A percentile compares a stretch with the other conserved stretches of the same genome.
These are phyloP conservation scores for Leptinotarsa tumamoca DNA, from an alignment of 2,888 invertebrate genomes.

Conservation along the genomic window DNA sequence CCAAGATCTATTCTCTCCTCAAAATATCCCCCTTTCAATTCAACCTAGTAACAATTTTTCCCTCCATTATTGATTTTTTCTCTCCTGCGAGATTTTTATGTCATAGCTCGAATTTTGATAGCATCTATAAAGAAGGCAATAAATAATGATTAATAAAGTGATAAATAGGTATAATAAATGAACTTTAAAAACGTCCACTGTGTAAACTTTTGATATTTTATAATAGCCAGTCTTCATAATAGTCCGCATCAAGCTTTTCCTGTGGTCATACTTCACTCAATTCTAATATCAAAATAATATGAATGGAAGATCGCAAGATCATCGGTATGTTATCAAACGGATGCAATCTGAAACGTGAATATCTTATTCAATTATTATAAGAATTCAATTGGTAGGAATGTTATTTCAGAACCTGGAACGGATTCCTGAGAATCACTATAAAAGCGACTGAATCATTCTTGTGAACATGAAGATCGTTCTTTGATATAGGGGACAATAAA, in stretches of 20 bases:
- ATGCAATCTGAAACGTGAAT: slow-evolving; percentile 36
- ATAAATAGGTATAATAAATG: no score
- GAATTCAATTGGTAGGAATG: slow-evolving; percentile 36
- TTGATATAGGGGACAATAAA: no score
- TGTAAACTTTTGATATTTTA: not conserved
- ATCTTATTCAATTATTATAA: slow-evolving; percentile 31
- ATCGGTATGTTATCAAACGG: slow-evolving; percentile 37
- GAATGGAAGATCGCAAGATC: slow-evolving; percentile 34
- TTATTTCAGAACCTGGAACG: slow-evolving; percentile 32
- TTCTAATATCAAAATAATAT: slow-evolving; percentile 8
- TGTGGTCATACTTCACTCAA: not conserved
- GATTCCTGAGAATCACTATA: not conserved
- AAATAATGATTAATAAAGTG: no score
- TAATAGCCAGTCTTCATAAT: no score
- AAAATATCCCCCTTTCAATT: no score
- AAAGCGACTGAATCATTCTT: not conserved
- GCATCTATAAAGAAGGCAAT: no score
- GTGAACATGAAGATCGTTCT: not conserved
- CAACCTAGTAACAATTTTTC: no score
- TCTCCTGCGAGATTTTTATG: no score
- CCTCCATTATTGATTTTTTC: no score
- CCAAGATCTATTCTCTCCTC: no score
- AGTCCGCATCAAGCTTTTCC: not conserved
- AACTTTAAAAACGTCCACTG: no score
- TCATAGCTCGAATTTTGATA: no score